Conservation (phyloP, 2,888 invertebrate genomes). For the Polia nebulosa region DNA sequence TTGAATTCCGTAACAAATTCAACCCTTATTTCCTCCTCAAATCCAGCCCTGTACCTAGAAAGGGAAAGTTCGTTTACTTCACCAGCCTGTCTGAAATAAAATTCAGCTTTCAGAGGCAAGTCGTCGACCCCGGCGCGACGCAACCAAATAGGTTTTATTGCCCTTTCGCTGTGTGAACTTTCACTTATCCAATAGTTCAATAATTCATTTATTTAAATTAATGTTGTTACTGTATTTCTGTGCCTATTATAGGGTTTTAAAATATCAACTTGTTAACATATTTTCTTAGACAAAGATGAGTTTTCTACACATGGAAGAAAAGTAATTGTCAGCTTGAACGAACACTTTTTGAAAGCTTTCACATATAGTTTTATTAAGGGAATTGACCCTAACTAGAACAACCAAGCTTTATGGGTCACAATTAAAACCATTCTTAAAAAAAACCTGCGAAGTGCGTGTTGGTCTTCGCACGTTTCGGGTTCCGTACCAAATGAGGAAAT, state of each 20-base stretch:
- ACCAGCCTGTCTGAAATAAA: slow-evolving; percentile 78
- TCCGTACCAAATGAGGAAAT: too few relatives aligned
- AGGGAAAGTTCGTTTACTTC: slow-evolving; percentile 83
- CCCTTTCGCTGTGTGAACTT: slow-evolving; percentile 57
- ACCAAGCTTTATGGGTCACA: too few relatives aligned
- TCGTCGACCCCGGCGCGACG: slow-evolving; percentile 74
- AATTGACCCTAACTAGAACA: too few relatives aligned
- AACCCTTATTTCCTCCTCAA: slow-evolving; percentile 40
- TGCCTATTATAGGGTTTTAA: too few relatives aligned
- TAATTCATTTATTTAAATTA: not conserved
- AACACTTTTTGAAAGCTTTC: too few relatives aligned
- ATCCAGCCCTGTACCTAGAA: slow-evolving; percentile 71
- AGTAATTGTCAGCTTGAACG: too few relatives aligned
- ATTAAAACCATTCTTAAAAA: too few relatives aligned
- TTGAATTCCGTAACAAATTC: not conserved
- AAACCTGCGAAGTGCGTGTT: too few relatives aligned
- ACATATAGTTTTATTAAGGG: too few relatives aligned
- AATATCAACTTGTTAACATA: not conserved
- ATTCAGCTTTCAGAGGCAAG: slow-evolving; percentile 72
- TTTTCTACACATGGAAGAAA: too few relatives aligned
- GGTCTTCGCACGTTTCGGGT: too few relatives aligned
- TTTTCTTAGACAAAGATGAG: too few relatives aligned
- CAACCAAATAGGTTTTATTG: slow-evolving; percentile 68
- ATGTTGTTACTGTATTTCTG: not conserved
- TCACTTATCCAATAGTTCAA: slow-evolving; percentile 32